Base-by-base conservation (phyloP, 2,797 vertebrate genomes). In the Hemibagrus guttatus region DNA sequence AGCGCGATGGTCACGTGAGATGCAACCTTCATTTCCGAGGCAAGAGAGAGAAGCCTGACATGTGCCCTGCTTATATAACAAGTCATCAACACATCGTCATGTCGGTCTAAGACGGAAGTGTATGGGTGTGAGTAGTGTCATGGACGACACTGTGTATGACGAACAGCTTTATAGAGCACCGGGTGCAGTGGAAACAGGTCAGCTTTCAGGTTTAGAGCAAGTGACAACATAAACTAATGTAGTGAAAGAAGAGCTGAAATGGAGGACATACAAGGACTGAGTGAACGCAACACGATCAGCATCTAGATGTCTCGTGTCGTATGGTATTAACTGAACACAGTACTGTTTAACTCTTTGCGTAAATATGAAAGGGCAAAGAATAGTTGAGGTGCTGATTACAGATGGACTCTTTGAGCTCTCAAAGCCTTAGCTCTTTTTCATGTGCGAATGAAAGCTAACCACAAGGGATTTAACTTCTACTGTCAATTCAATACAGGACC, bases 1-100 rank as follows among this genome's bases (percentile, higher is more conserved):
- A 93, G 92, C 90, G 92, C 86, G 87, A 49, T 61, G 87, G 69
- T 88, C 91, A 84, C 79, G 56, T 64, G 91, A 93, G 92, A 91
- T 74, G 66, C 64, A 72, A 80, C 66, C 39, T 79, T 76, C 66
- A 39, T 71, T 49, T 85, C 63, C 42, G 72, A 81, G 42, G 71
- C 87, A 78, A 71, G 54, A 59, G 46, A 59, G 46, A 63, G 54
- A 35, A 54, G 61, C 66, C 31, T 88, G 87, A 89, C 89, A 85
- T 72, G 83, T 54, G 56, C 68, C 89, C 64, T 84, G 85, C 85
- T 92, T 87, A 91, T 90, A 90, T 90, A 92, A 93, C 87, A 91
- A 87, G 93, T 92, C 91, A 90, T 91, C 92, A 86, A 80, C 91
- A 88, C 86, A 78, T 86, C 84, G 85, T 81, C 35, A 17, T 59